A percentile compares a stretch with the other conserved stretches of the same genome.
Conservation (phyloP, 2,113 vertebrate genomes). For the Leucosticte australis region DNA sequence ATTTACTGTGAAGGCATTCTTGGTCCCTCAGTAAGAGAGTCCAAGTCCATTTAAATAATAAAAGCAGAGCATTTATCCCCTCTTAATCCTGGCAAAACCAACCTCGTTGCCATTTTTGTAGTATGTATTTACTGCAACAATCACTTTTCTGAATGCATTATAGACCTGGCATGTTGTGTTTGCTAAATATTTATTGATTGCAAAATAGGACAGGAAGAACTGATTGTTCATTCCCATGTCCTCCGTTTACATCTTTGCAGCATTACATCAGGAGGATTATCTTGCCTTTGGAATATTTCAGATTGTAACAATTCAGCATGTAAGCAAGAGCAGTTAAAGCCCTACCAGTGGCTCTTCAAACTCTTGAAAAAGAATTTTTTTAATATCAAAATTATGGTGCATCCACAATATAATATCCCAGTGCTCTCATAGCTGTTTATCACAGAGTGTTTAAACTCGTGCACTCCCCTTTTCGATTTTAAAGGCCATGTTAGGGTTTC, state of each 20-base stretch:
- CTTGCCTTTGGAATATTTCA: conserved; percentile 8
- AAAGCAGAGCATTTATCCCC: background rate
- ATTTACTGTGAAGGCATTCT: background rate
- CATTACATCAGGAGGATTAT: conserved; percentile 6
- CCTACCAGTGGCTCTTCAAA: background rate
- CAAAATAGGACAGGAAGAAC: conserved; percentile 17
- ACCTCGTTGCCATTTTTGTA: background rate
- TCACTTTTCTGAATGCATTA: background rate
- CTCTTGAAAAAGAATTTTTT: background rate
- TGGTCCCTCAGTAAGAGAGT: background rate
- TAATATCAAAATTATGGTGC: background rate
- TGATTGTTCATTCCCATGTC: background rate
- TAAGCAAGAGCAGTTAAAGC: background rate
- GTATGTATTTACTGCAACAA: background rate
- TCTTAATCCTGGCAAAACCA: background rate
- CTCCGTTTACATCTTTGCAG: background rate
- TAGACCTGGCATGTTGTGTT: background rate
- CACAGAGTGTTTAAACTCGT: background rate
- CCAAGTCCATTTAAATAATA: background rate
- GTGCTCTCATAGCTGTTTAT: background rate
- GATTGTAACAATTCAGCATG: background rate
- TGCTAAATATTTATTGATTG: conserved; percentile 12
- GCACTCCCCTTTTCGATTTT: background rate
- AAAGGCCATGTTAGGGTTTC: background rate
- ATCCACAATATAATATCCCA: background rate